Conservation (phyloP, 2,888 invertebrate genomes). For the Limnephilus lunatus region DNA sequence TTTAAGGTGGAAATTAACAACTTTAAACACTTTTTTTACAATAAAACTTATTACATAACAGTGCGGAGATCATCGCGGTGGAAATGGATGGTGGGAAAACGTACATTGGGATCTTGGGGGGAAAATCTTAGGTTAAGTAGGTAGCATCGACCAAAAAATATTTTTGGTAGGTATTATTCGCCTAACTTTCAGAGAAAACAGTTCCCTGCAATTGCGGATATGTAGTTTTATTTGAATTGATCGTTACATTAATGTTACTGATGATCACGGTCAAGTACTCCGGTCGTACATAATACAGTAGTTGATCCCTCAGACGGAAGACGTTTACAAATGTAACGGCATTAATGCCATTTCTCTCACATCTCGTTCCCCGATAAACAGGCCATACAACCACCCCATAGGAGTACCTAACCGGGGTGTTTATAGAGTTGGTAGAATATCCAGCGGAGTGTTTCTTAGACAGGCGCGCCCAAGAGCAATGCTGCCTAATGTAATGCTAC, state of each 20-base stretch:
- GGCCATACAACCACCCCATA: not conserved
- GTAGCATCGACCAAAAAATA: too few species aligned
- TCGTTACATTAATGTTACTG: conserved; percentile 2
- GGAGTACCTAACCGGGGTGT: conserved; percentile 9
- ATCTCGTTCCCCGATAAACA: conserved; percentile 36
- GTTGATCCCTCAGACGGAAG: conserved; percentile 12
- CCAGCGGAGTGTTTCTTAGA: conserved; percentile 63
- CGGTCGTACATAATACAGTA: conserved; percentile 16
- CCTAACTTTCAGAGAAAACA: too few species aligned
- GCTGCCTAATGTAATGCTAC: conserved; percentile 2
- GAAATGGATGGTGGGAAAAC: too few species aligned
- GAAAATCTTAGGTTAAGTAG: too few species aligned
- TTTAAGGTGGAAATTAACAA: too few species aligned
- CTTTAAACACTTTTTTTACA: too few species aligned
- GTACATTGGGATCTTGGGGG: too few species aligned
- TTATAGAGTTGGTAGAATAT: conserved; percentile 3
- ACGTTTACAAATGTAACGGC: conserved; percentile 33
- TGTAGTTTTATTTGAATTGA: not conserved
- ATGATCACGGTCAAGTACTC: conserved; percentile 4
- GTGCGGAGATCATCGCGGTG: too few species aligned
- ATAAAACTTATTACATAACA: too few species aligned
- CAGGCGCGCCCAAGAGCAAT: conserved; percentile 68
- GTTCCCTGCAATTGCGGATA: not conserved
- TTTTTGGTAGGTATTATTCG: too few species aligned
- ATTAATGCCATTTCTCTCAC: conserved; percentile 45